Evolutionary conservation across 2,888 invertebrate genomes (phyloP).

Genomic region (Congeria kusceri): DNA sequence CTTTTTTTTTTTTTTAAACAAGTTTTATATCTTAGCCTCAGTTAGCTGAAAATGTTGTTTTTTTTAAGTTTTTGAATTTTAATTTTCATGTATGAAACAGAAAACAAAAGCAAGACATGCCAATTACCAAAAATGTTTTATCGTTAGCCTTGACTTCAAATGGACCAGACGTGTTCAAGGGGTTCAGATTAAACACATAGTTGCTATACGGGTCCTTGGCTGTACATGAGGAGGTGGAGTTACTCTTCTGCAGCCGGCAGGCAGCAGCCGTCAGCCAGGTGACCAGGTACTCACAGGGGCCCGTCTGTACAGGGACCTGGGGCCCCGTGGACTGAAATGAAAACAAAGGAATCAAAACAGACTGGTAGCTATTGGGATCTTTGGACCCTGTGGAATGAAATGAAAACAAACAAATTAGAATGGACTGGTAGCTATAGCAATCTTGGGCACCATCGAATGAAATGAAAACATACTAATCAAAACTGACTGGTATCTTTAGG

Average conservation of each 20-base stretch:
- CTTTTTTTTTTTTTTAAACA: no score
- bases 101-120: not conserved
- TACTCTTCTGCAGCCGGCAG: slow-evolving; percentile 70
- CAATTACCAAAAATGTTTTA: slow-evolving; percentile 65
- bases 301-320: slow-evolving; percentile 61
- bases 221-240: slow-evolving; percentile 62
- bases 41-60: no score
- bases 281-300: slow-evolving; percentile 77
- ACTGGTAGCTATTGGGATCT: no score
- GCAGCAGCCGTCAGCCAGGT: slow-evolving; percentile 82
- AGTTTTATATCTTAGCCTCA: no score
- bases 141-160: slow-evolving; percentile 59
- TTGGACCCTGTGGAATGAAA: no score
- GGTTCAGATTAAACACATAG: slow-evolving; percentile 76
- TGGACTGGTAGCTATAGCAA: no score
- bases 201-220: slow-evolving; percentile 75
- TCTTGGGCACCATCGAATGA: no score
- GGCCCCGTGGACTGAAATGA: slow-evolving; percentile 66
- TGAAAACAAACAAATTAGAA: no score
- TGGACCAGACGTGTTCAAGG: slow-evolving; percentile 63
- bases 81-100: not conserved
- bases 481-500: no score
- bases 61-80: no score
- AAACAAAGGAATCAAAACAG: no score
- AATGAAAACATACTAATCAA: no score